Conservation (phyloP, 1,140 invertebrate species). For the Drosophila pseudoananassae region DNA sequence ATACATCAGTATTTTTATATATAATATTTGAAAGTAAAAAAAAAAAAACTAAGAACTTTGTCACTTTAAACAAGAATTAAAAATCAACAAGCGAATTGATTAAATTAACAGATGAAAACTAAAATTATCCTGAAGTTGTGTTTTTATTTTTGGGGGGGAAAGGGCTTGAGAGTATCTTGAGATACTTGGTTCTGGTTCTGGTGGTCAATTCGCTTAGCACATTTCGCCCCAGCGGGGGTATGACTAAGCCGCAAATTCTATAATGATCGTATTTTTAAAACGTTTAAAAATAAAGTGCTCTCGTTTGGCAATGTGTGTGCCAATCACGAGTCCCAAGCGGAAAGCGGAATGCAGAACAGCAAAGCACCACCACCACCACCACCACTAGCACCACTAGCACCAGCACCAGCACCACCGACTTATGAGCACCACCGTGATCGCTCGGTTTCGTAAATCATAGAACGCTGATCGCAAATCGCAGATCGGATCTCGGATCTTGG, state of each 20-base stretch:
- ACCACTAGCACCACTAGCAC: not conserved
- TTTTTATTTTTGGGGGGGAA: not conserved
- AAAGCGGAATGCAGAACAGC: not conserved
- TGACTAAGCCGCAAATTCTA: conserved; percentile 78
- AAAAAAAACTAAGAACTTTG: conserved; percentile 23
- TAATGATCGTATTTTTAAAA: conserved; percentile 79
- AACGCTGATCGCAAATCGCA: not conserved
- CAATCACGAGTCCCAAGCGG: conserved; percentile 65
- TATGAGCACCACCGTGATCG: not conserved
- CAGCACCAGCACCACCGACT: not conserved
- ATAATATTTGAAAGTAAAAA: conserved; percentile 32
- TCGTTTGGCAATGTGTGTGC: conserved; percentile 80
- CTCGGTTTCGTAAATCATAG: not conserved
- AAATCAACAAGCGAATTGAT: conserved; percentile 48
- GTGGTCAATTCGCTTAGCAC: conserved; percentile 66
- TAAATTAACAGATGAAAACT: conserved; percentile 53
- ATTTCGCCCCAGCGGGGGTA: conserved; percentile 53
- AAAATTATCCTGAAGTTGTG: conserved; percentile 50
- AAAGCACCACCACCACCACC: not conserved
- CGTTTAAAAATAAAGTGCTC: conserved; percentile 82
- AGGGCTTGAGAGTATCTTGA: not conserved
- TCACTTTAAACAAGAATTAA: conserved; percentile 26
- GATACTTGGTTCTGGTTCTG: conserved; percentile 4
- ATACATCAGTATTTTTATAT: conserved; percentile 76
- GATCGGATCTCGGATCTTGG: conserved; percentile 4